A percentile compares a stretch with the other conserved stretches of the same genome.
Evolutionary conservation across 1,140 invertebrate species (phyloP).

Genomic region (Trissolcus basalis): DNA sequence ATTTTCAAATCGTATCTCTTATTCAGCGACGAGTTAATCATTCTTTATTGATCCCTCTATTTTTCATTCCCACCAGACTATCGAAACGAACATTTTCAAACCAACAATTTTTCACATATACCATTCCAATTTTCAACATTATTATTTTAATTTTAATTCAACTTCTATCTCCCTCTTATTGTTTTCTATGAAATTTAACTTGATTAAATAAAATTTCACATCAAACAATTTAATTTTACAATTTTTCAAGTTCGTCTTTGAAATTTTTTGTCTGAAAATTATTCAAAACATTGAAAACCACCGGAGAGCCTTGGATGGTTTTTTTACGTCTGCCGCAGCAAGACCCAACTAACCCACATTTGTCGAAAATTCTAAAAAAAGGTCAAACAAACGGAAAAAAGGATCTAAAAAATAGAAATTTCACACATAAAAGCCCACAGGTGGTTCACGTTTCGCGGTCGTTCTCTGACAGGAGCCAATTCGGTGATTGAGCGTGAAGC

Average conservation of each 20-base stretch:
- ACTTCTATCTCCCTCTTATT: no score
- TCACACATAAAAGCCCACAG: slow-evolving; percentile 44
- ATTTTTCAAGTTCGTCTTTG: no score
- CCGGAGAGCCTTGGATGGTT: neutral
- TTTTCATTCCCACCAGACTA: no score
- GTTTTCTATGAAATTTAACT: no score
- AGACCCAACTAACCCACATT: slow-evolving; percentile 1
- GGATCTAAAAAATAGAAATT: neutral
- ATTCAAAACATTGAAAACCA: neutral
- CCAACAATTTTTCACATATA: no score
- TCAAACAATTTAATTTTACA: no score
- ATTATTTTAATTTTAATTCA: no score
- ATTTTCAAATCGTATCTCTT: slow-evolving; percentile 26
- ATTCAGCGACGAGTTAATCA: neutral
- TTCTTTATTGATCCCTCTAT: neutral
- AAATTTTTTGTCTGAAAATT: no score
- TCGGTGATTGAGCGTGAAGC: slow-evolving; percentile 20
- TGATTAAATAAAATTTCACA: no score
- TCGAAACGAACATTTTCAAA: no score
- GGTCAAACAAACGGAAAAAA: neutral
- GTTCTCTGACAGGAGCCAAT: slow-evolving; percentile 37
- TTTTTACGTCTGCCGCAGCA: neutral
- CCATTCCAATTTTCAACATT: no score
- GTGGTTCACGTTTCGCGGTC: slow-evolving; percentile 59
- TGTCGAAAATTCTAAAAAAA: neutral